Evolutionary conservation across 2,113 vertebrate species (phyloP).

Genomic region (Asarcornis scutulata): DNA sequence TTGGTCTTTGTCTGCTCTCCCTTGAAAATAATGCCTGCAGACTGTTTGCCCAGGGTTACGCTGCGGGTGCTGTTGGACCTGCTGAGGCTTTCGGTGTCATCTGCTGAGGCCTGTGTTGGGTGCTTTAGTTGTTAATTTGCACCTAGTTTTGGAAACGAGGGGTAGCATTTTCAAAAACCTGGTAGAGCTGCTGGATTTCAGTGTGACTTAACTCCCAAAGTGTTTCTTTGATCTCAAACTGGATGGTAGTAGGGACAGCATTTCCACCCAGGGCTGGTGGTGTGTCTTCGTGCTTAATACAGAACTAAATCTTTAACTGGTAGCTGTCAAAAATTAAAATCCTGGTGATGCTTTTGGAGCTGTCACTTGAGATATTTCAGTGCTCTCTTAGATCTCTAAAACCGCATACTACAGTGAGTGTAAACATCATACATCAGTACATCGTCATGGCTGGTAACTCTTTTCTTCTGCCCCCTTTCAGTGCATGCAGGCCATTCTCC

Average conservation of each 20-base stretch:
- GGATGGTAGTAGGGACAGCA: too few relatives aligned
- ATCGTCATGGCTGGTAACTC: not conserved
- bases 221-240: too few relatives aligned
- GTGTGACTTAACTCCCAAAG: rapidly evolving
- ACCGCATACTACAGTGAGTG: not conserved
- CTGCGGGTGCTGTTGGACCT: rapidly evolving
- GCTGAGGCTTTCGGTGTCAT: rapidly evolving
- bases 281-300: not conserved
- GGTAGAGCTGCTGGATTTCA: not conserved
- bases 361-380: not conserved
- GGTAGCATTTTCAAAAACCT: rapidly evolving
- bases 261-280: not conserved
- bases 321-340: not conserved
- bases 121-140: rapidly evolving
- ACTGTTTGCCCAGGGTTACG: rapidly evolving
- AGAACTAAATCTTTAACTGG: not conserved
- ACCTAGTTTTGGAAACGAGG: rapidly evolving
- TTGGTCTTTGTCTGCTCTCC: not conserved
- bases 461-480: not conserved
- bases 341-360: not conserved
- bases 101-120: rapidly evolving
- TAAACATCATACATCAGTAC: not conserved
- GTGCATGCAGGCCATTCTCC: not conserved
- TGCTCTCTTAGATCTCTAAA: not conserved
- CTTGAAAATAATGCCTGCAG: not conserved